phyloP scores from a whole-genome alignment of 2,888 invertebrate species.

The Amiota mariae region DNA sequence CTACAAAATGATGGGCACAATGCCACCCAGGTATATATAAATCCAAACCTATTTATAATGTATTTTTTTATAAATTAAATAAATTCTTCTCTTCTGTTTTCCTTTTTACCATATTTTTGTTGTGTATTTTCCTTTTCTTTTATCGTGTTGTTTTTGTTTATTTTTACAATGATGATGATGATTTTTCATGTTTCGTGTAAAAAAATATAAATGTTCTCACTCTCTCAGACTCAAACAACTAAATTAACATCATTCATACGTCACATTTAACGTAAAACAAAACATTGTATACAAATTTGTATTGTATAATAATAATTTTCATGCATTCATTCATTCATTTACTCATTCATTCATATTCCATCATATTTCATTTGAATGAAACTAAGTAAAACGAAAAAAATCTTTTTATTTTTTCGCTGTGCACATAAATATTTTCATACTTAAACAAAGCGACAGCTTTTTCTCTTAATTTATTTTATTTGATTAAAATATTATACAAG shows the following conservation, averaged over 20 bases:
- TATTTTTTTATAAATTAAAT: constrained; percentile 43
- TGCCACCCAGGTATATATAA: constrained; percentile 74
- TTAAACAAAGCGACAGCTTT: neutral
- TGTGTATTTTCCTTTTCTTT: constrained; percentile 1
- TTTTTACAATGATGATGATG: neutral
- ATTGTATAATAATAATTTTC: no score
- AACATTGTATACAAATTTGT: no score
- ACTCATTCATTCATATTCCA: no score
- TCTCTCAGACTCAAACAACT: neutral
- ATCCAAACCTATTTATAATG: constrained; percentile 7
- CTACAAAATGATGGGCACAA: constrained; percentile 75
- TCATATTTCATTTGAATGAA: no score
- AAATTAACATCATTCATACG: constrained; percentile 23
- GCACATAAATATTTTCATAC: neutral
- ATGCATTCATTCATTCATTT: no score
- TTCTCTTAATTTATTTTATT: constrained; percentile 14
- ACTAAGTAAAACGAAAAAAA: neutral
- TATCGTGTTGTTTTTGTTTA: neutral
- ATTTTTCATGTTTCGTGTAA: neutral
- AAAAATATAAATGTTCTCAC: neutral
- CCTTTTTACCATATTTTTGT: neutral
- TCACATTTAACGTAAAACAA: neutral
- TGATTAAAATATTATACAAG: neutral
- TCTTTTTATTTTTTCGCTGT: constrained; percentile 2
- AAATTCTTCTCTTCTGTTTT: neutral